Base-by-base conservation (phyloP, 2,113 vertebrate genomes). In the Colinus virginianus region DNA sequence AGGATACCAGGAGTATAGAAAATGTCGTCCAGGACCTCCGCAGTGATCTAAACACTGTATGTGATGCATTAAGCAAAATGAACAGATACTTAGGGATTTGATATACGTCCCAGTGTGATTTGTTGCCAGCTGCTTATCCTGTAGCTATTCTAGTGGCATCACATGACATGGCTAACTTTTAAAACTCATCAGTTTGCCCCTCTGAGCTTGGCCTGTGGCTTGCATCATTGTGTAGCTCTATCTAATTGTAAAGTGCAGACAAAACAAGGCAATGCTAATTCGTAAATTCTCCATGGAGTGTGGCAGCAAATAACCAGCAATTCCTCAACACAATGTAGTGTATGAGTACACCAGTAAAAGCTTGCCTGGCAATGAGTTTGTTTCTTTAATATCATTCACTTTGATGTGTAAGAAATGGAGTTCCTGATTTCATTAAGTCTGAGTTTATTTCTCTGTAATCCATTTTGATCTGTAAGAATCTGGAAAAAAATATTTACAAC, bases 41-140 rank as follows among this genome's bases (percentile, higher is more conserved):
- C 91, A 98, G 99, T 0, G 99, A 99, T 97, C 97, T 99, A 64
- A 99, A 98, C 97, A 99, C 98, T 1, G 98, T 99, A 94, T 99
- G 99, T 48, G 99, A 99, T 82, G 99, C 99, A 63, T 98, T 99
- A 95, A 98, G 98, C 64, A 99, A 99, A 97, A 99, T 99, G 99
- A 99, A 99, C 98, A 98, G 98, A 87, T 99, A 99, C 95, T 98
- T 99, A 96, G 99, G 99, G 36, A 99, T 99, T 94, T 99, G 97
- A 98, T 79, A n/a, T 23, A 49, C 70, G 30, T 76, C 59, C 42
- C 71, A 15, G 64, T 42, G 42, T 69, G 55, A 69, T 61, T 79
- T 91, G 43, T 56, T 92, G 45, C 82, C 51, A n/a, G 59, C 45
- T 87, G 63, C 66, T 86, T 62, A 75, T 82, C 78, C 88, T 21